These are phyloP conservation scores for Gymnodraco acuticeps DNA, from an alignment of 2,797 vertebrate species.

Conservation along the genomic window DNA sequence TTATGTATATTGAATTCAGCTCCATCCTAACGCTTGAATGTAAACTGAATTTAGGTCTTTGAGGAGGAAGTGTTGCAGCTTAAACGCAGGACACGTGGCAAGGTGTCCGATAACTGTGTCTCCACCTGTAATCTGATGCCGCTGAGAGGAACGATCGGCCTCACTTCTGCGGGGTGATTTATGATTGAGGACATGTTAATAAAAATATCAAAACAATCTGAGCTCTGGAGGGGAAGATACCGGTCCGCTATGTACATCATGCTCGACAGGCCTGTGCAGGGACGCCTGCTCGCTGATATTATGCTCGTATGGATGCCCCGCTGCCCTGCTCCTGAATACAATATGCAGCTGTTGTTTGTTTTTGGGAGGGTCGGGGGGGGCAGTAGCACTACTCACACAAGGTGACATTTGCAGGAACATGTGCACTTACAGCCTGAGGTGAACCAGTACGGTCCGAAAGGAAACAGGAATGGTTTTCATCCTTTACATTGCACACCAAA, in stretches of 20 bases:
- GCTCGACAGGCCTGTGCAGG: constrained; percentile 78
- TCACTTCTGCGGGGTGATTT: constrained; percentile 81
- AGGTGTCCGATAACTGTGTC: constrained; percentile 82
- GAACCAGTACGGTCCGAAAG: constrained; percentile 13
- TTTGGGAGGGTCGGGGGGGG: constrained; percentile 48
- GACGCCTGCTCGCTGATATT: constrained; percentile 66
- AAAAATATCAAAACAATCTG: constrained; percentile 90
- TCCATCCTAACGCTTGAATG: constrained; percentile 57
- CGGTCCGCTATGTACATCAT: constrained; percentile 84
- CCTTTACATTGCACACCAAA: neutral
- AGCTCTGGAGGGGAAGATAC: constrained; percentile 87
- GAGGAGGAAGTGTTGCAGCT: constrained; percentile 47
- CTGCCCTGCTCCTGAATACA: constrained; percentile 65
- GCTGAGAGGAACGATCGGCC: constrained; percentile 68
- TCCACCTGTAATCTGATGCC: constrained; percentile 85
- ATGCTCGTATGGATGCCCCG: constrained; percentile 58
- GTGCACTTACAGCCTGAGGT: constrained; percentile 33
- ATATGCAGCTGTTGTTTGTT: constrained; percentile 68
- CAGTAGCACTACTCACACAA: constrained; percentile 64
- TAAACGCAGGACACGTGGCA: constrained; percentile 68
- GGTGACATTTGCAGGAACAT: constrained; percentile 75
- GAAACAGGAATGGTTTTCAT: neutral
- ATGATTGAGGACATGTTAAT: constrained; percentile 90
- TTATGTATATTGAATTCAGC: constrained; percentile 78
- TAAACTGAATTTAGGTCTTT: constrained; percentile 50